Conservation (phyloP, 2,888 invertebrate genomes). For the Sycophila texana region DNA sequence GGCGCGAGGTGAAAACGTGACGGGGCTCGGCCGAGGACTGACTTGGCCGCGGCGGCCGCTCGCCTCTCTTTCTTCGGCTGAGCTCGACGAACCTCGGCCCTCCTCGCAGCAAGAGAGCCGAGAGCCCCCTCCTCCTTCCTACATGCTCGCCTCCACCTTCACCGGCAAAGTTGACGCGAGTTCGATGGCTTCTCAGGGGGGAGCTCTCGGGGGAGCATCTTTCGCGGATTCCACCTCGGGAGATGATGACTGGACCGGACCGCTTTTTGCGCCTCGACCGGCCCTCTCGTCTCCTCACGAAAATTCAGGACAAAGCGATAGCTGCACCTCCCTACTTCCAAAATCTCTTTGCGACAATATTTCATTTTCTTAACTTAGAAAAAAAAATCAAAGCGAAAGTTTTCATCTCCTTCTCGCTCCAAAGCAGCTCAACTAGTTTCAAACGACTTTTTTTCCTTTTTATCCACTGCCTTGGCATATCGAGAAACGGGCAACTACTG, state of each 20-base stretch:
- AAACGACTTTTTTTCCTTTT: conserved; percentile 7
- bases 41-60: conserved; percentile 13
- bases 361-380: too few relatives aligned
- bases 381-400: not conserved
- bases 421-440: conserved; percentile 18
- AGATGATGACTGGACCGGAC: conserved; percentile 22
- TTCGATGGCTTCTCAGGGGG: too few relatives aligned
- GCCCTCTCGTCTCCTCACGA: too few relatives aligned
- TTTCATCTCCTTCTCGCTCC: not conserved
- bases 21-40: conserved; percentile 61
- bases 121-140: not conserved
- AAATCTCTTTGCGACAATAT: too few relatives aligned
- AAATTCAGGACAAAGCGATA: too few relatives aligned
- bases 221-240: conserved; percentile 22
- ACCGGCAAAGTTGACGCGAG: too few relatives aligned
- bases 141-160: not conserved
- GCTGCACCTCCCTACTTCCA: too few relatives aligned
- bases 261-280: not conserved
- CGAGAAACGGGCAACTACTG: too few relatives aligned
- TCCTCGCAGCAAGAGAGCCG: too few relatives aligned
- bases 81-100: conserved; percentile 31
- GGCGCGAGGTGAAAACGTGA: conserved; percentile 52
- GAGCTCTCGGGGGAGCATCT: not conserved
- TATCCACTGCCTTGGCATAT: not conserved
- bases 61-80: conserved; percentile 30